Percentiles rank a stretch among this genome's conserved stretches.
phyloP scores from a whole-genome alignment of 2,113 vertebrate genomes.

The Prunella himalayana region DNA sequence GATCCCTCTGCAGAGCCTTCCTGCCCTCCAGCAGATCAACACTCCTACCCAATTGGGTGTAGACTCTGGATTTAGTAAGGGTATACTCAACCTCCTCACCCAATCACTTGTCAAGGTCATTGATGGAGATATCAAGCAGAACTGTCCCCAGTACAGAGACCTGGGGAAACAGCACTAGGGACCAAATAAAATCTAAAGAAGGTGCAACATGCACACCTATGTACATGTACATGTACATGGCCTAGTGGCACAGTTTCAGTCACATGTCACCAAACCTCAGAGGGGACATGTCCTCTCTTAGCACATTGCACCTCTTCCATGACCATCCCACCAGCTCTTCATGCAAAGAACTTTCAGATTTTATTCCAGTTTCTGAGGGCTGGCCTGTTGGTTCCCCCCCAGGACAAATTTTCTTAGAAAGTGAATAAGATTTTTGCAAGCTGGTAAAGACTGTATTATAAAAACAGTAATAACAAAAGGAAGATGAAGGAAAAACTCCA shows the following conservation, averaged over 20 bases:
- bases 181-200: not conserved
- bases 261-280: not conserved
- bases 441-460: not conserved
- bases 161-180: not conserved
- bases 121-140: not conserved
- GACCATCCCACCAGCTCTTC: not conserved
- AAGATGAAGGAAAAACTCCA: not conserved
- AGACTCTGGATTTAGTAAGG: not conserved
- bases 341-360: not conserved
- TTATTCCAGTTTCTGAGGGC: not conserved
- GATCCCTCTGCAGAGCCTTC: not conserved
- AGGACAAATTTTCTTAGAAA: not conserved
- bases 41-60: fast-evolving
- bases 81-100: not conserved
- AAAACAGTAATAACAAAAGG: not conserved
- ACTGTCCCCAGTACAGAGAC: not conserved
- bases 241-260: not conserved
- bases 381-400: not conserved
- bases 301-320: not conserved
- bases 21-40: not conserved
- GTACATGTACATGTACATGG: not conserved
- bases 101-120: not conserved
- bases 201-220: not conserved
- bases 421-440: not conserved
- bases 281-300: not conserved